Evolutionary conservation across 1,140 invertebrate species (phyloP).

Genomic region (Eumaeus atala): DNA sequence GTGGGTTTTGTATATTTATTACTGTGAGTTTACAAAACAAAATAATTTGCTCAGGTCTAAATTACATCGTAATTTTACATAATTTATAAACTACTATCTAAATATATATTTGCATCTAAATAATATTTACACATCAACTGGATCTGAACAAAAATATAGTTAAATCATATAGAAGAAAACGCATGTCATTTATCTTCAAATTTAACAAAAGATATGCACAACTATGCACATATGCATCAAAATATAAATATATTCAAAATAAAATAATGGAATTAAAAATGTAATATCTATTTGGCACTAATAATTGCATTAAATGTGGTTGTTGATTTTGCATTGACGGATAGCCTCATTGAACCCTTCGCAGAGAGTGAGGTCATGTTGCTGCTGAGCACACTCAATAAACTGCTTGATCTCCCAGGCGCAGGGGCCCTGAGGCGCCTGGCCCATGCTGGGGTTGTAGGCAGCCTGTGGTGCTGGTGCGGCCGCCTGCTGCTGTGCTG

Average conservation of each 20-base stretch:
- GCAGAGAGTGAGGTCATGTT: slow-evolving; percentile 88
- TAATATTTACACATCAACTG: slow-evolving; percentile 20
- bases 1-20: slow-evolving; percentile 8
- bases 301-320: slow-evolving; percentile 49
- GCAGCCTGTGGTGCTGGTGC: slow-evolving; percentile 61
- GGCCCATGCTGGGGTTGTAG: slow-evolving; percentile 54
- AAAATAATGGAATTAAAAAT: neutral
- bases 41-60: slow-evolving; percentile 11
- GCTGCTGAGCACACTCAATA: slow-evolving; percentile 89
- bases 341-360: slow-evolving; percentile 95
- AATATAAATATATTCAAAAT: slow-evolving; percentile 7
- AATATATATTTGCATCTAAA: too few species aligned
- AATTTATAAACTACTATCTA: slow-evolving; percentile 3
- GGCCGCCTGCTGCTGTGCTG: slow-evolving; percentile 64
- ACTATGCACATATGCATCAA: neutral
- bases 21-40: slow-evolving; percentile 10
- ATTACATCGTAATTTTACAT: slow-evolving; percentile 6
- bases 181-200: too few species aligned
- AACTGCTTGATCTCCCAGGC: slow-evolving; percentile 94
- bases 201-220: neutral
- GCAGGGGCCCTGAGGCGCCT: slow-evolving; percentile 81
- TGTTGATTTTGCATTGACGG: slow-evolving; percentile 87
- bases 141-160: slow-evolving; percentile 16
- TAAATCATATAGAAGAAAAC: too few species aligned
- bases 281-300: slow-evolving; percentile 11